These are phyloP conservation scores for Plectropomus leopardus DNA, from an alignment of 2,113 vertebrate species.

Conservation along the genomic window DNA sequence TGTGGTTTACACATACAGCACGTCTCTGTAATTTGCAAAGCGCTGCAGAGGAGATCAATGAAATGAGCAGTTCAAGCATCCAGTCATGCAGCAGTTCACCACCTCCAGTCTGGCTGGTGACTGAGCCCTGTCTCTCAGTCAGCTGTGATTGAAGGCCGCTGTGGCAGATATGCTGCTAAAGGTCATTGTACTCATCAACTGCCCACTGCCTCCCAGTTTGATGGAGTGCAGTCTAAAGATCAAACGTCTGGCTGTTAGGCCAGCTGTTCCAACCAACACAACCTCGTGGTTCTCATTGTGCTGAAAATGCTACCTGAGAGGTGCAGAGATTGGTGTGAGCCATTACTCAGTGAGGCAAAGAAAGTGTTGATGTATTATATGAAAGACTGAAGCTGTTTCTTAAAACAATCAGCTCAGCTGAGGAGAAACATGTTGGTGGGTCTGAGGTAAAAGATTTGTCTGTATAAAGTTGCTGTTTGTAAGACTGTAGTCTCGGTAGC, in stretches of 20 bases:
- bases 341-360: constrained; percentile 24
- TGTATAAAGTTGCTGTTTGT: constrained; percentile 14
- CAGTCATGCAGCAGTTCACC: constrained; percentile 54
- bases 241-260: constrained; percentile 62
- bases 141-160: constrained; percentile 68
- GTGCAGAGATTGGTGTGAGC: background rate
- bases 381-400: constrained; percentile 14
- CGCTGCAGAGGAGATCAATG: constrained; percentile 42
- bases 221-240: constrained; percentile 73
- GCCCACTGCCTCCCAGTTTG: constrained; percentile 67
- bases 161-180: constrained; percentile 69
- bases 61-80: constrained; percentile 56
- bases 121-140: constrained; percentile 57
- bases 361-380: constrained; percentile 23
- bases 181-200: constrained; percentile 76
- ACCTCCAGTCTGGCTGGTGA: constrained; percentile 53
- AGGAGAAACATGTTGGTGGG: constrained; percentile 14
- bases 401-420: constrained; percentile 14
- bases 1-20: constrained; percentile 24
- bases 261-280: constrained; percentile 37
- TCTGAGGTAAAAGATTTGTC: constrained; percentile 6
- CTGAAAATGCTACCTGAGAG: constrained; percentile 38
- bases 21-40: constrained; percentile 35
- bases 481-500: background rate
- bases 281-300: background rate